phyloP scores from a whole-genome alignment of 2,113 vertebrate species.

The Myocastor coypus region DNA sequence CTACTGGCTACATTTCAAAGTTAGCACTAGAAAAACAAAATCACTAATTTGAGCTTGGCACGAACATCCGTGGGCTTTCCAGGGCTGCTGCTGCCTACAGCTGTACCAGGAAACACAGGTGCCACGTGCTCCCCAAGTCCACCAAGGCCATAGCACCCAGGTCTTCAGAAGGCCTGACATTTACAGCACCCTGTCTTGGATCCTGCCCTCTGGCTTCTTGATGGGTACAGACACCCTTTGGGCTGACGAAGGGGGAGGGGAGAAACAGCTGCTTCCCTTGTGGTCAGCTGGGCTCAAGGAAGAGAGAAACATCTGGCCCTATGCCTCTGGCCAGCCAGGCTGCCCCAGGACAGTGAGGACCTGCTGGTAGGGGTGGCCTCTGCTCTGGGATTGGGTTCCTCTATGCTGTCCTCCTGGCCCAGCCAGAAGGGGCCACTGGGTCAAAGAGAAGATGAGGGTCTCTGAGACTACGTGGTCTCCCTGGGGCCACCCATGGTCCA shows the following conservation, averaged over 20 bases:
- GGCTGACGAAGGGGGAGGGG: not conserved
- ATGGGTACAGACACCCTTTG: not conserved
- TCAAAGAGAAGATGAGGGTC: not conserved
- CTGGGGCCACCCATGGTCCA: not conserved
- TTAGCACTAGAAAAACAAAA: slow-evolving; percentile 72
- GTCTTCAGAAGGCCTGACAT: accelerated
- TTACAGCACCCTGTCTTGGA: accelerated
- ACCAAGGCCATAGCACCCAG: not conserved
- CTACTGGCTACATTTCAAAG: slow-evolving; percentile 76
- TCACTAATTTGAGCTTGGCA: slow-evolving; percentile 40
- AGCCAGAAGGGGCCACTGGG: not conserved
- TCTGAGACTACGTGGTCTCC: not conserved
- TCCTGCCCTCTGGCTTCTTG: not conserved
- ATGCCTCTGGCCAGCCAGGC: accelerated
- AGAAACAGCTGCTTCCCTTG: not conserved
- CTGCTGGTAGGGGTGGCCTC: not conserved
- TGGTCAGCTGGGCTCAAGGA: not conserved
- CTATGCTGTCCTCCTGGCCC: not conserved
- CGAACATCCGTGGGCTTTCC: not conserved
- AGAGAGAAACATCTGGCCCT: not conserved
- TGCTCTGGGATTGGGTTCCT: not conserved
- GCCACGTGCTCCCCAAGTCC: not conserved
- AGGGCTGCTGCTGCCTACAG: not conserved
- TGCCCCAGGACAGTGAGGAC: not conserved
- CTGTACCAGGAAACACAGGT: not conserved